Conservation (phyloP, 1,140 invertebrate genomes). For the Cecropterus lyciades region DNA sequence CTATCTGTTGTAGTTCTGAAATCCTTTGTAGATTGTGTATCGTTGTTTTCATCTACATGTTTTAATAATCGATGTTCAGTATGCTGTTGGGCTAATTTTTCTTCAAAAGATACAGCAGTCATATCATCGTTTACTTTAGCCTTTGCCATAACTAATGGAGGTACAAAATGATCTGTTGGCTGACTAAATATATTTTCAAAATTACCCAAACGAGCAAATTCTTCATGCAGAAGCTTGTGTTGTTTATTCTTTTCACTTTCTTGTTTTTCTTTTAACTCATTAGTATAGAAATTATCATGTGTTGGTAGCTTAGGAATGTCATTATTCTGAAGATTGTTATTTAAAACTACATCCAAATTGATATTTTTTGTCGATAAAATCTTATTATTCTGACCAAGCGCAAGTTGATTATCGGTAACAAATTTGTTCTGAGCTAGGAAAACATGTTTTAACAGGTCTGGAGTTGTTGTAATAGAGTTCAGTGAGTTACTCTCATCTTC, state of each 20-base stretch:
- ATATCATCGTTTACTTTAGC: slow-evolving; percentile 81
- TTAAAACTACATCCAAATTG: slow-evolving; percentile 49
- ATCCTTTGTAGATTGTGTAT: slow-evolving; percentile 32
- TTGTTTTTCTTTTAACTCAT: slow-evolving; percentile 58
- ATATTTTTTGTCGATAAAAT: slow-evolving; percentile 52
- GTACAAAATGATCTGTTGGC: slow-evolving; percentile 81
- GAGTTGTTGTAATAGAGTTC: slow-evolving; percentile 41
- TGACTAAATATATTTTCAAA: slow-evolving; percentile 80
- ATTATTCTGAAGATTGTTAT: slow-evolving; percentile 67
- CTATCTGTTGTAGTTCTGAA: slow-evolving; percentile 18
- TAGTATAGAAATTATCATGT: slow-evolving; percentile 52
- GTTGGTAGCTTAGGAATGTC: slow-evolving; percentile 57
- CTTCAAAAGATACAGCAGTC: slow-evolving; percentile 78
- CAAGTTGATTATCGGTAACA: slow-evolving; percentile 36
- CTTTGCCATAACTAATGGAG: slow-evolving; percentile 82
- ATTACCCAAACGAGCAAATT: slow-evolving; percentile 68
- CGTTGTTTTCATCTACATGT: slow-evolving; percentile 45
- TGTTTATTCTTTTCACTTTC: slow-evolving; percentile 72
- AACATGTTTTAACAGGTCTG: slow-evolving; percentile 39
- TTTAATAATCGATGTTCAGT: slow-evolving; percentile 57
- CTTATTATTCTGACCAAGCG: slow-evolving; percentile 40
- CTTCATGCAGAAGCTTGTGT: slow-evolving; percentile 71
- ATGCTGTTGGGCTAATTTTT: slow-evolving; percentile 77
- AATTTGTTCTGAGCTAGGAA: slow-evolving; percentile 35
- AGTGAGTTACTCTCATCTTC: slow-evolving; percentile 54